Evolutionary conservation across 2,797 vertebrate species (phyloP), one percentile per base, ranked within the genome.

Genomic region (Iguana delicatissima): DNA sequence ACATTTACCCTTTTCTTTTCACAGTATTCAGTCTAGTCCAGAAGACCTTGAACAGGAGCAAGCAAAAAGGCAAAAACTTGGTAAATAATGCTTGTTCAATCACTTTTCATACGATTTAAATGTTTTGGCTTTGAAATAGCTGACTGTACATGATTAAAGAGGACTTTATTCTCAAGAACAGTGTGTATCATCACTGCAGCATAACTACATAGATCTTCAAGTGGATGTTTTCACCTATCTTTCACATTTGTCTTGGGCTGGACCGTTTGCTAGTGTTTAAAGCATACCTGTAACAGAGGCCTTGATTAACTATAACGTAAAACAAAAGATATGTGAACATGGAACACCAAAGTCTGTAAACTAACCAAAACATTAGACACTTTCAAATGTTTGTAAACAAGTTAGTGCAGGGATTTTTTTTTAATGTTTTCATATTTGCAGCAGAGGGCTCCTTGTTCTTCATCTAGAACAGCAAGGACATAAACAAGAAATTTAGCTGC

Each of bases 61-160:
- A 91, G 67, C 5, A 0, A 96, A 94, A 95, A 96, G 92, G 91
- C 83, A 0, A 12, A 97, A 79, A 94, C 7, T 93, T 97, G 97
- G 97, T 98, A 97, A 73, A 87, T 81, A 50, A 26, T 24, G 10
- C 12, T 6, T 50, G 24, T 79, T 79, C 6, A 84, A 6, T 76
- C 12, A n/a, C 3, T 81, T 67, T 9, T 72, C 26, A n/a, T 77
- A 13, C 9, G 5, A n/a, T 77, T 80, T 74, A 42, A 62, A 16
- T 5, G 13, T 26, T 81, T 88, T 80, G 10, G 7, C 26, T 77
- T 84, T 64, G 22, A n/a, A 6, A 32, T 81, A 69, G 22, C 1
- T 69, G 57, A 3, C 18, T 50, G 29, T 84, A 59, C 67, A 32
- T 67, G n/a, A 62, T 74, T 69, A 81, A 84, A 64, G 10, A 57